Percentiles rank a stretch among this genome's conserved stretches.
These are phyloP conservation scores for Andrena trimmerana DNA, from an alignment of 2,888 invertebrate genomes.

Conservation along the genomic window DNA sequence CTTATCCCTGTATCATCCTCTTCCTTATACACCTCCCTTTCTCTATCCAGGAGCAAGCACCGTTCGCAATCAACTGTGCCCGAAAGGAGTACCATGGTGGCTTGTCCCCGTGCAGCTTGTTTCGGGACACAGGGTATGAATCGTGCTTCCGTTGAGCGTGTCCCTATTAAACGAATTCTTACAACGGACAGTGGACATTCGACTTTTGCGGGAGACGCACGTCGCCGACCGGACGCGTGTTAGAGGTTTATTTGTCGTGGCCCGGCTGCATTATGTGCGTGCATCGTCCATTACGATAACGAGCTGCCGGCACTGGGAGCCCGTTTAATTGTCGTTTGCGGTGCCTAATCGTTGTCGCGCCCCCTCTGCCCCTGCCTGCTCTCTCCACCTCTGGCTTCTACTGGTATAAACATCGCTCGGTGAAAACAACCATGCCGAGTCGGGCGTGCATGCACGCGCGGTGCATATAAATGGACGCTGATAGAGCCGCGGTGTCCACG, in stretches of 20 bases:
- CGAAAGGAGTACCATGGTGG: no score
- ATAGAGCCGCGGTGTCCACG: slow-evolving; percentile 15
- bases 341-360: slow-evolving; percentile 53
- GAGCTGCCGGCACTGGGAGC: slow-evolving; percentile 47
- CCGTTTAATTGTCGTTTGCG: slow-evolving; percentile 64
- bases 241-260: slow-evolving; percentile 49
- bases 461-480: slow-evolving; percentile 27
- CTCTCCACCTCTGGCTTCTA: slow-evolving; percentile 20
- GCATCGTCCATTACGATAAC: slow-evolving; percentile 65
- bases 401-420: slow-evolving; percentile 31
- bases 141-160: slow-evolving; percentile 38
- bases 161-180: slow-evolving; percentile 65
- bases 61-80: no score
- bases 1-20: no score
- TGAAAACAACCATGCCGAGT: slow-evolving; percentile 29
- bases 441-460: slow-evolving; percentile 16
- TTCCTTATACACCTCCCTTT: no score
- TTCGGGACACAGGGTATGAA: slow-evolving; percentile 42
- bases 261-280: slow-evolving; percentile 42
- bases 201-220: slow-evolving; percentile 68
- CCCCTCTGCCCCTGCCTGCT: not conserved
- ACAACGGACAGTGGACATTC: slow-evolving; percentile 58
- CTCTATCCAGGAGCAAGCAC: no score
- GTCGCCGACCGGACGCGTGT: slow-evolving; percentile 52
- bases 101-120: not conserved